A percentile compares a stretch with the other conserved stretches of the same genome.
Conservation (phyloP, 2,888 invertebrate genomes). For the Scaptomyza reducta region DNA sequence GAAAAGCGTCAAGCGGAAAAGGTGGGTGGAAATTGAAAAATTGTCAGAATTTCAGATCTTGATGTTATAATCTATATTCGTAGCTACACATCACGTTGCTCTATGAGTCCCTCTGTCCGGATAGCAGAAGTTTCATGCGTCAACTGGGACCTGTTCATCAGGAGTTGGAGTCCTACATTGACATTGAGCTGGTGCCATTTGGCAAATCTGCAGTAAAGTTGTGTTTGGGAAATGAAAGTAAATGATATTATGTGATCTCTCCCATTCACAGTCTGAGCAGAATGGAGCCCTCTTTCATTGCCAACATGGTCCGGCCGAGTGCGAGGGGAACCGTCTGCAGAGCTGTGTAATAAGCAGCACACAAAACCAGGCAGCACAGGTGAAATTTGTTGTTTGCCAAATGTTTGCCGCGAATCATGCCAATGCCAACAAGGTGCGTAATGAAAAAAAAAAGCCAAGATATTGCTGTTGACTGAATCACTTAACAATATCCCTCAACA, state of each 20-base stretch:
- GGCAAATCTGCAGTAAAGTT: constrained; percentile 87
- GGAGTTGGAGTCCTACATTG: constrained; percentile 85
- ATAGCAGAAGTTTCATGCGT: constrained; percentile 86
- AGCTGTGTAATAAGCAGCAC: constrained; percentile 86
- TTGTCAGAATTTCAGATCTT: neutral
- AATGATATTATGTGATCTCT: neutral
- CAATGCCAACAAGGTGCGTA: constrained; percentile 75
- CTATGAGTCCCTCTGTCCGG: constrained; percentile 88
- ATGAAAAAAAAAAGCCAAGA: constrained; percentile 25
- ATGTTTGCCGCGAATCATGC: constrained; percentile 84
- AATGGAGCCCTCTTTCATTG: constrained; percentile 85
- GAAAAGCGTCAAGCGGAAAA: constrained; percentile 48
- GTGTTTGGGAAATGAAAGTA: neutral
- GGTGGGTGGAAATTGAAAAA: constrained; percentile 23
- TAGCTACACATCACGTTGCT: constrained; percentile 86
- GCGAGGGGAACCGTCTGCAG: constrained; percentile 87
- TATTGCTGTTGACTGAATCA: constrained; percentile 34
- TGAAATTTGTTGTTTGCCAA: constrained; percentile 86
- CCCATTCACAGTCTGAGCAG: constrained; percentile 67
- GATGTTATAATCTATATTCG: neutral
- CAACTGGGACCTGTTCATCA: constrained; percentile 85
- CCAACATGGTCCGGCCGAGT: constrained; percentile 88
- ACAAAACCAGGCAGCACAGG: constrained; percentile 82
- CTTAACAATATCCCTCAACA: constrained; percentile 27
- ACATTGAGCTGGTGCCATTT: constrained; percentile 87